phyloP scores from a whole-genome alignment of 92 coral and sea anemone species.

The Epizoanthus illoricatus region DNA sequence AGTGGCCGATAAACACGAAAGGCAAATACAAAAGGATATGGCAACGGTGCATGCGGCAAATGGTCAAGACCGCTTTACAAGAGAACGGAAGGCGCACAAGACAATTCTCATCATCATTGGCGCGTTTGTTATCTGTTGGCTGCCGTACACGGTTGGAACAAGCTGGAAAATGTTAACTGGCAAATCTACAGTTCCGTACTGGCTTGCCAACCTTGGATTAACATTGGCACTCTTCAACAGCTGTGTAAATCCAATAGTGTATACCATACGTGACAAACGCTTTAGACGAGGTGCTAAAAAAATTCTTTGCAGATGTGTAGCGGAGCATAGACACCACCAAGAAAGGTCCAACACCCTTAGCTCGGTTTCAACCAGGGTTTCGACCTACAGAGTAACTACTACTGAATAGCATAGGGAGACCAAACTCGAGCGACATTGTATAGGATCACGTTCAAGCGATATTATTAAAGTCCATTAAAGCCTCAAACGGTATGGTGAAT shows the following conservation, averaged over 20 bases:
- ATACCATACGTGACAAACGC: constrained; percentile 54
- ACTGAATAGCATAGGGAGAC: not conserved
- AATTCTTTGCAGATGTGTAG: constrained; percentile 21
- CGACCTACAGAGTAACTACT: not conserved
- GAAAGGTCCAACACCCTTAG: not conserved
- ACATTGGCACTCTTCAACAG: constrained; percentile 59
- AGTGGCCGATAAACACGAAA: constrained; percentile 57
- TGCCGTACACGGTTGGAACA: constrained; percentile 57
- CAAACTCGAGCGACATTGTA: too few species aligned
- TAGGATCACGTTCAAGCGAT: too few species aligned
- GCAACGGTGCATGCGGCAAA: constrained; percentile 20
- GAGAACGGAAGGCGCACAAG: constrained; percentile 43
- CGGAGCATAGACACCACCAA: not conserved
- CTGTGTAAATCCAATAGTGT: constrained; percentile 52
- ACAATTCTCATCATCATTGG: constrained; percentile 53
- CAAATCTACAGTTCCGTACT: constrained; percentile 35
- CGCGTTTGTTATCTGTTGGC: constrained; percentile 52
- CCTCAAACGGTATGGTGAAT: too few species aligned
- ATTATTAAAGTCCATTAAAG: too few species aligned
- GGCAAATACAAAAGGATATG: constrained; percentile 45
- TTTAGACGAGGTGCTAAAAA: constrained; percentile 52
- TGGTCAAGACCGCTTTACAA: constrained; percentile 26
- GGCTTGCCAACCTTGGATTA: constrained; percentile 59
- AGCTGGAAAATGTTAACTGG: constrained; percentile 51
- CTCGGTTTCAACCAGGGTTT: not conserved